These are phyloP conservation scores for Cremastinae sp. DNA, from an alignment of 2,888 invertebrate genomes.

Conservation along the genomic window DNA sequence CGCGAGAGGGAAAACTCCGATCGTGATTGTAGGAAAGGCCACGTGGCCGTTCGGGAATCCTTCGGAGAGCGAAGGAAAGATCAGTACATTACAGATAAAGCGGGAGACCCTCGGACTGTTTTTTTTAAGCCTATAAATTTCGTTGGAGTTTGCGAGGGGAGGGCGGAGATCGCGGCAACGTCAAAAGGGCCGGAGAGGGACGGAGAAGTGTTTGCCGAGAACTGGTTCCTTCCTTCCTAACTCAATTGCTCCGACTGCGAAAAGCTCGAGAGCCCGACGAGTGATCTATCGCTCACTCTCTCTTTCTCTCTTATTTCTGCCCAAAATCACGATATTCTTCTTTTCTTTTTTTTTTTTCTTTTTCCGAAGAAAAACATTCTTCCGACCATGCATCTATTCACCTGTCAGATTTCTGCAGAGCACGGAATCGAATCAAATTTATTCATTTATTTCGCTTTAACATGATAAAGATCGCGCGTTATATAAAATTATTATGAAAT, in stretches of 20 bases:
- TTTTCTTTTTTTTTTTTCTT: conserved; percentile 18
- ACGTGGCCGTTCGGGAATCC: conserved; percentile 53
- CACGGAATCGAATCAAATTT: too few relatives aligned
- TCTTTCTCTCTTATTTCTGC: too few relatives aligned
- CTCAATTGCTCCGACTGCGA: conserved; percentile 77
- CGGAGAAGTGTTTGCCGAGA: conserved; percentile 80
- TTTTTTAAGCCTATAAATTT: conserved; percentile 80
- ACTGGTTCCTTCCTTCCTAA: conserved; percentile 81
- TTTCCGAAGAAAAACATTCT: too few relatives aligned
- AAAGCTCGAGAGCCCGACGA: conserved; percentile 53
- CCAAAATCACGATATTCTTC: conserved; percentile 63
- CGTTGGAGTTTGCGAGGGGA: conserved; percentile 57
- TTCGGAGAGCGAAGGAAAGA: conserved; percentile 73
- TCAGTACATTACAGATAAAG: conserved; percentile 81
- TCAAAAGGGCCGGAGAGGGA: conserved; percentile 50
- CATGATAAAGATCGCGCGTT: too few relatives aligned
- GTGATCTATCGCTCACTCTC: conserved; percentile 77
- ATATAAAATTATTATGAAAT: too few relatives aligned
- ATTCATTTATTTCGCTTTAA: too few relatives aligned
- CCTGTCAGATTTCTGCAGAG: conserved; percentile 35
- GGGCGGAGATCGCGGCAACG: conserved; percentile 47
- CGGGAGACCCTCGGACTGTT: conserved; percentile 76
- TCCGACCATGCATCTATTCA: conserved; percentile 19
- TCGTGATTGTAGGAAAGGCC: conserved; percentile 59
- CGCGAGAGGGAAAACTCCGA: conserved; percentile 47